These are phyloP conservation scores for Hirtodrosophila cameraria DNA, from an alignment of 2,888 invertebrate genomes.

Conservation along the genomic window DNA sequence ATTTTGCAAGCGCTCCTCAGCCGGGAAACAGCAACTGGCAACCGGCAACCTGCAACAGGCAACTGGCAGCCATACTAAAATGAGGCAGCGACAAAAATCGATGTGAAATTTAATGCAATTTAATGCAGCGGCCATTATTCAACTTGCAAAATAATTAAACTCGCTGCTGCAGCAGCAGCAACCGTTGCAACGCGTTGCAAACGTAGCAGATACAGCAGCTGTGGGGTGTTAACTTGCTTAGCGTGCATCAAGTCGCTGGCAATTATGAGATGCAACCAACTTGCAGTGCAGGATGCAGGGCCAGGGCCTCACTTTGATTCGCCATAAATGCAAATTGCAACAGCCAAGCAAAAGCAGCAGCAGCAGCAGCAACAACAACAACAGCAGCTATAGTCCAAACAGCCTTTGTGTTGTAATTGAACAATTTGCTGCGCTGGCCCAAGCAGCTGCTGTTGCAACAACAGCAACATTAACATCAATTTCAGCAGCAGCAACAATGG, in stretches of 20 bases:
- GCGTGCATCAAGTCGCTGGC: slow-evolving; percentile 71
- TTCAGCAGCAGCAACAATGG: slow-evolving; percentile 42
- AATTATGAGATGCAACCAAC: slow-evolving; percentile 61
- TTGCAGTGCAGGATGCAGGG: slow-evolving; percentile 36
- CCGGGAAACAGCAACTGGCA: too few relatives aligned
- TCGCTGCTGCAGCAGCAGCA: slow-evolving; percentile 25
- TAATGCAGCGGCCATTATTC: slow-evolving; percentile 76
- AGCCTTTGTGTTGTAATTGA: slow-evolving; percentile 73
- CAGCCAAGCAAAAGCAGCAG: slow-evolving; percentile 11
- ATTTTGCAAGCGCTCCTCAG: slow-evolving; percentile 43
- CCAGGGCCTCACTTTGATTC: slow-evolving; percentile 64
- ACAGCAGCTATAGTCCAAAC: slow-evolving; percentile 34
- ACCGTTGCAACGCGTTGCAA: slow-evolving; percentile 6
- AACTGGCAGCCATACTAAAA: slow-evolving; percentile 45
- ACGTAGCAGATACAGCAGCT: slow-evolving; percentile 53
- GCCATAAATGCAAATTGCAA: slow-evolving; percentile 74
- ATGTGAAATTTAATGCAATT: slow-evolving; percentile 66
- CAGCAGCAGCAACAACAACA: slow-evolving; percentile 26
- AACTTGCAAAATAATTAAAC: slow-evolving; percentile 63
- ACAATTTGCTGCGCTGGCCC: slow-evolving; percentile 72
- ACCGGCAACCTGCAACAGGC: too few relatives aligned
- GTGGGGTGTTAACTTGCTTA: slow-evolving; percentile 78
- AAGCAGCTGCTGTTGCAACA: slow-evolving; percentile 48
- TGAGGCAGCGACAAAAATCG: slow-evolving; percentile 51
- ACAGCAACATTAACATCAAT: slow-evolving; percentile 19